Percentiles rank a stretch among this genome's conserved stretches.
Evolutionary conservation across 2,888 invertebrate genomes (phyloP).

Genomic region (Campaea margaritaria): DNA sequence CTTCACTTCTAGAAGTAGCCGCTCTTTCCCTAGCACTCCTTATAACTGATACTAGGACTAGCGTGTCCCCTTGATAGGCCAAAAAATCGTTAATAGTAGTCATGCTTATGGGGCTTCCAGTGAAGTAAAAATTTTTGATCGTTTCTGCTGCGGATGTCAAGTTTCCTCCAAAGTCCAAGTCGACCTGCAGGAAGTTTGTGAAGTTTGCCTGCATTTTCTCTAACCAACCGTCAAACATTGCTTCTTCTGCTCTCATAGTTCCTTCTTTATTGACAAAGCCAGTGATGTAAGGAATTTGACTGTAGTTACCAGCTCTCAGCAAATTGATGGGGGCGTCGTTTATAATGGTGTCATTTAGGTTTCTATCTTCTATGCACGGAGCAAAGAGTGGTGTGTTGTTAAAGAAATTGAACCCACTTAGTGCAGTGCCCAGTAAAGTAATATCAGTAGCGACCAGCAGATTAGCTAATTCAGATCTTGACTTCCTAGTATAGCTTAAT

Average conservation of each 20-base stretch:
- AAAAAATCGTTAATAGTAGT: constrained; percentile 68
- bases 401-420: constrained; percentile 59
- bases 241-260: constrained; percentile 65
- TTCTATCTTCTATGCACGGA: constrained; percentile 70
- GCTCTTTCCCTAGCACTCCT: constrained; percentile 66
- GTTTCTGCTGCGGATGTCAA: constrained; percentile 47
- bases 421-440: constrained; percentile 49
- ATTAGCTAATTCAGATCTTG: constrained; percentile 56
- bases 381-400: constrained; percentile 74
- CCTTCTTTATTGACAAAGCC: constrained; percentile 73
- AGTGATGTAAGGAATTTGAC: constrained; percentile 67
- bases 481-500: constrained; percentile 60
- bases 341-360: constrained; percentile 59
- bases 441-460: constrained; percentile 55
- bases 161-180: constrained; percentile 58
- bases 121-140: constrained; percentile 67
- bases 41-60: constrained; percentile 64
- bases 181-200: constrained; percentile 66
- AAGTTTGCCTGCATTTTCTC: constrained; percentile 68
- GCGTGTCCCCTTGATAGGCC: constrained; percentile 71
- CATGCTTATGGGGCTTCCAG: constrained; percentile 54
- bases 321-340: constrained; percentile 65
- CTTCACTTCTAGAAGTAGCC: constrained; percentile 55
- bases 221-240: constrained; percentile 58
- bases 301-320: constrained; percentile 63